A percentile compares a stretch with the other conserved stretches of the same genome.
phyloP scores from a whole-genome alignment of 2,113 vertebrate species.

The Falco punctatus region DNA sequence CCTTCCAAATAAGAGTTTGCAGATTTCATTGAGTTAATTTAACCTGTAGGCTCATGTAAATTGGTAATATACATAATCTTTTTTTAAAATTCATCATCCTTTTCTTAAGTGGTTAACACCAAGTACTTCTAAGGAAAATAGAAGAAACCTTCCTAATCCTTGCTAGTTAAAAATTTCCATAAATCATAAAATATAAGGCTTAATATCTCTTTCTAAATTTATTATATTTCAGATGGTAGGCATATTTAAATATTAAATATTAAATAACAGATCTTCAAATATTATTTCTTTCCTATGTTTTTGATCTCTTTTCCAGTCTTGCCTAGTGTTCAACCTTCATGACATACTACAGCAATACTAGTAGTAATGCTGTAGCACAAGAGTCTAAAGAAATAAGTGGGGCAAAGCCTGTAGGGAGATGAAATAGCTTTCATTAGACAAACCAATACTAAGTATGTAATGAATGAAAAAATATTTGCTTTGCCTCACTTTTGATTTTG shows the following conservation, averaged over 20 bases:
- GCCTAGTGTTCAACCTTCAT: neutral
- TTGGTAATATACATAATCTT: neutral
- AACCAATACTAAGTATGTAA: neutral
- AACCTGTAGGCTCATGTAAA: neutral
- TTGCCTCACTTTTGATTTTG: neutral
- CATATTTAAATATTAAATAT: neutral
- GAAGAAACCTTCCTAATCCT: neutral
- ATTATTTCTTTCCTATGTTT: neutral
- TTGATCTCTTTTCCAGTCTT: neutral
- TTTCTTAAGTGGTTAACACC: neutral
- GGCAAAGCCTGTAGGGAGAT: neutral
- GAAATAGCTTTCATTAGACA: neutral
- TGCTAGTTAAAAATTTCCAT: neutral
- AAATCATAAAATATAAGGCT: neutral
- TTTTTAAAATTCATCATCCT: neutral
- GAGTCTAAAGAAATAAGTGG: neutral
- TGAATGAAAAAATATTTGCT: neutral
- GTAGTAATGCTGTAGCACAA: neutral
- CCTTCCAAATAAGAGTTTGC: neutral
- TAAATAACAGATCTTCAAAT: neutral
- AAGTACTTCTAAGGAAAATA: neutral
- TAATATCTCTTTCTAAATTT: neutral
- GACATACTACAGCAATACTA: neutral
- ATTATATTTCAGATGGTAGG: neutral
- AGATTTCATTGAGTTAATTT: neutral